Evolutionary conservation across 2,888 invertebrate genomes (phyloP), one percentile per base, ranked within the genome.

Genomic region (Eupithecia dodoneata): DNA sequence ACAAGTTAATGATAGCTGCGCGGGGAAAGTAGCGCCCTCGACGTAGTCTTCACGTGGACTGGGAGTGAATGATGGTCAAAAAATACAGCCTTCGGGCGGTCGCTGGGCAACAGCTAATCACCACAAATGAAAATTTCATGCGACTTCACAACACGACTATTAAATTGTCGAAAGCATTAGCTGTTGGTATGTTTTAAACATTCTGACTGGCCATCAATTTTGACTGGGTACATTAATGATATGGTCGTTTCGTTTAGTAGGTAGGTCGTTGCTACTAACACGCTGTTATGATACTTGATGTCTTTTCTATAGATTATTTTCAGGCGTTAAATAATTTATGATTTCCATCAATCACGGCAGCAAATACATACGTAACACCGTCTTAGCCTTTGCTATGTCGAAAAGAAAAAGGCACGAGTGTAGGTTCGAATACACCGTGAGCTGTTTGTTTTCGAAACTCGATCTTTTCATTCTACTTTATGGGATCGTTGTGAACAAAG

Each of bases 41-140:
- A 83, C 83, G 83, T 83, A 82, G 85, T 79, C 84, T 87, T 89
- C 92, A 93, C 93, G 90, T 93, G 93, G 87, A 94, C 93, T 94
- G 91, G 90, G 81, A 47, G 73, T 41, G 76, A 69, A 66, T 81
- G 82, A 75, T 88, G 90, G 86, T 89, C 91, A 91, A 93, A 93
- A 55, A 92, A 91, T 91, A 92, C 82, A 91, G 87, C 91, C 92
- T 91, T 92, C 90, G 81, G 86, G 81, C 88, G 90, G 94, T 93
- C 88, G 91, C 93, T 87, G 84, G 92, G 94, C 91, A 93, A 94
- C 94, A 87, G 82, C 86, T 92, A 90, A 93, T 92, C 90, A 94
- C 87, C 91, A 95, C 94, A 94, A 94, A 94, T 91, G 86, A 92
- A 93, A 90, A 73, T 89, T 92, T 90, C 88, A 93, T 90, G 88